phyloP scores from a whole-genome alignment of 2,888 invertebrate genomes.

The Agrilus cyanescens region DNA sequence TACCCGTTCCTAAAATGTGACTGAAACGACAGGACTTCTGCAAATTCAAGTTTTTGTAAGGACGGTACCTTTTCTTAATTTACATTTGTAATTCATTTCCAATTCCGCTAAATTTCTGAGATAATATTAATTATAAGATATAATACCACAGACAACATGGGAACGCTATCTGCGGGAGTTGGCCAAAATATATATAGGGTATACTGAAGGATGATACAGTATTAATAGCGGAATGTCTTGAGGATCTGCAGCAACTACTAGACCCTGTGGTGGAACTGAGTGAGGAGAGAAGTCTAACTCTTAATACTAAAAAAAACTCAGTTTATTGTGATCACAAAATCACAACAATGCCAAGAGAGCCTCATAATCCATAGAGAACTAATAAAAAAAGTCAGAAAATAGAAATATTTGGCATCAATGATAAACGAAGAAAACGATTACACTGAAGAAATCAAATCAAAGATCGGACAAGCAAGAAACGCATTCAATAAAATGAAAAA shows the following conservation, averaged over 20 bases:
- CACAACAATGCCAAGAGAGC: not conserved
- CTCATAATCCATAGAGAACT: not conserved
- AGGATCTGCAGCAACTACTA: not conserved
- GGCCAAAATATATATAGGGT: too few species aligned
- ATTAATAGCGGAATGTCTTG: not conserved
- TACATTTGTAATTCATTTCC: too few species aligned
- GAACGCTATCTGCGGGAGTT: too few species aligned
- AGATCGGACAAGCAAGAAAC: not conserved
- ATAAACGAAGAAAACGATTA: not conserved
- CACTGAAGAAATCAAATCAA: not conserved
- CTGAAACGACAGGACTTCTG: too few species aligned
- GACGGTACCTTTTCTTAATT: too few species aligned
- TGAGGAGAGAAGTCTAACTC: constrained; percentile 1
- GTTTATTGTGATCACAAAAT: constrained; percentile 3
- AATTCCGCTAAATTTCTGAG: too few species aligned
- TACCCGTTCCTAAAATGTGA: too few species aligned
- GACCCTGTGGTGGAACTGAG: constrained; percentile 3
- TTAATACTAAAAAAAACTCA: constrained; percentile 4
- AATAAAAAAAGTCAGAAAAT: not conserved
- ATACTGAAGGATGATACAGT: constrained; percentile 4
- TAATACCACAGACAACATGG: too few species aligned
- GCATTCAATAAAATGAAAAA: not conserved
- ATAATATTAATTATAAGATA: too few species aligned
- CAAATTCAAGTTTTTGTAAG: too few species aligned
- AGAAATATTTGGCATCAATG: not conserved